Evolutionary conservation across 2,797 vertebrate genomes (phyloP).

Genomic region (Pteropus rufus): DNA sequence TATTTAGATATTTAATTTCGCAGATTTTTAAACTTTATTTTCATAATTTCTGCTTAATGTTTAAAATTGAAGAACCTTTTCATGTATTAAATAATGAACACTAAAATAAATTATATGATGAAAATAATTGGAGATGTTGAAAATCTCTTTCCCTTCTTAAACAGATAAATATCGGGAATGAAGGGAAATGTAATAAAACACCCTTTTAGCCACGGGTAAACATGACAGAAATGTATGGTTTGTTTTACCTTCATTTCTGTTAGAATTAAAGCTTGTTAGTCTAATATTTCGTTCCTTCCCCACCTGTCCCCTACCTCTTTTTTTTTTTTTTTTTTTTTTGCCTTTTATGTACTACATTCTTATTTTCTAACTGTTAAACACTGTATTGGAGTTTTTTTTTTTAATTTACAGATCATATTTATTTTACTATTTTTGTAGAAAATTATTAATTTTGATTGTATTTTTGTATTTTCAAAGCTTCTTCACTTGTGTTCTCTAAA

Average conservation of each 20-base stretch:
- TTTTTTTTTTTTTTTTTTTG: constrained; percentile 67
- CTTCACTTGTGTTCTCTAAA: constrained; percentile 88
- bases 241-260: constrained; percentile 83
- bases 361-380: constrained; percentile 94
- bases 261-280: constrained; percentile 80
- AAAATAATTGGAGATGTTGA: constrained; percentile 85
- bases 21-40: constrained; percentile 94
- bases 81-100: constrained; percentile 85
- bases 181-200: constrained; percentile 75
- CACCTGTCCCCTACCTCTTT: constrained; percentile 44
- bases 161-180: constrained; percentile 70
- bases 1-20: constrained; percentile 90
- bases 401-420: constrained; percentile 94
- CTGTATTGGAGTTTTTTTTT: constrained; percentile 88
- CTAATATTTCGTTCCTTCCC: constrained; percentile 81
- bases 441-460: constrained; percentile 98
- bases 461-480: constrained; percentile 99
- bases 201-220: constrained; percentile 79
- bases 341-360: constrained; percentile 84
- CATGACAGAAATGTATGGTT: constrained; percentile 76
- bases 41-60: constrained; percentile 91
- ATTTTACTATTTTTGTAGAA: constrained; percentile 99
- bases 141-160: constrained; percentile 80
- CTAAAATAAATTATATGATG: constrained; percentile 81
- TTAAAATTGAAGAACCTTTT: constrained; percentile 90